Evolutionary conservation across 1,140 invertebrate species (phyloP).

Genomic region (Rhopalosiphum maidis): DNA sequence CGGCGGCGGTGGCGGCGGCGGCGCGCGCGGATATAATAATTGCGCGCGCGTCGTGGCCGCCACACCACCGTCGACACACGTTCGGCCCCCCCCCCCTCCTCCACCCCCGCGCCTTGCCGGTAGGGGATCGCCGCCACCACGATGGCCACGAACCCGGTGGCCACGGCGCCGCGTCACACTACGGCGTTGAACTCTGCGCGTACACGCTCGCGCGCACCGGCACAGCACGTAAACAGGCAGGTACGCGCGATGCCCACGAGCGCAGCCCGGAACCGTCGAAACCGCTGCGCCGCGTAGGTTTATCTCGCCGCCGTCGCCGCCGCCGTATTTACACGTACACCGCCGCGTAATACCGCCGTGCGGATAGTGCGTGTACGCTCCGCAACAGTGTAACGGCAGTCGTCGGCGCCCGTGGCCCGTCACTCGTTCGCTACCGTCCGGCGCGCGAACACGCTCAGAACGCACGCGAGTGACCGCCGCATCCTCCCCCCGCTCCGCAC

Average conservation of each 20-base stretch:
- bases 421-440: not conserved
- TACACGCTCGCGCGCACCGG: too few relatives aligned
- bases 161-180: not conserved
- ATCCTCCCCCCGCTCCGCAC: too few relatives aligned
- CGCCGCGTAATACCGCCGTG: not conserved
- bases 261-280: conserved; percentile 3
- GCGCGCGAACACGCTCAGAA: not conserved
- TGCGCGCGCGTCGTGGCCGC: not conserved
- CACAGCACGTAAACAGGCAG: not conserved
- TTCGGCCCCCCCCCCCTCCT: not conserved
- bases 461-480: not conserved
- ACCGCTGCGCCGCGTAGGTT: not conserved
- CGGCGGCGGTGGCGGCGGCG: too few relatives aligned
- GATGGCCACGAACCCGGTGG: not conserved
- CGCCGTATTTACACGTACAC: not conserved
- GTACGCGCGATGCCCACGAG: not conserved
- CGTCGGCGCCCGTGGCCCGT: not conserved
- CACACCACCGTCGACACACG: too few relatives aligned
- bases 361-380: not conserved
- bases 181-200: not conserved
- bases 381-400: conserved; percentile 1
- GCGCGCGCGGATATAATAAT: not conserved
- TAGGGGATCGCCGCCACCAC: too few relatives aligned
- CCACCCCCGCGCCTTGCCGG: too few relatives aligned
- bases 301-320: not conserved